Conservation (phyloP, 2,888 invertebrate genomes). For the Metopia argyrocephala region DNA sequence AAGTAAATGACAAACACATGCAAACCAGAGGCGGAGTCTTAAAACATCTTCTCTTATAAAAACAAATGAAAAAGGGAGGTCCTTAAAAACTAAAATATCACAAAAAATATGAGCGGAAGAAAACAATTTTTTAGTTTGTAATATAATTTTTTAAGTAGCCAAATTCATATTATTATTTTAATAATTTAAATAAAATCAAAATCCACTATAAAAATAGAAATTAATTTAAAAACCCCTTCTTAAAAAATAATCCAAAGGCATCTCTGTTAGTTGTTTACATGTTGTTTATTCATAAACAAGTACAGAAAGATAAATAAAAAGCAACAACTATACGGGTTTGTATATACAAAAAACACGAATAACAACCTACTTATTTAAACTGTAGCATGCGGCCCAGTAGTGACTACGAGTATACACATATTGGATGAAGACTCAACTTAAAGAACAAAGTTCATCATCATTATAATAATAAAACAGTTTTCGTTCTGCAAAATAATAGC, state of each 20-base stretch:
- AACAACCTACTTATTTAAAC: constrained; percentile 66
- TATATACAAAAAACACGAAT: constrained; percentile 32
- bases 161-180: neutral
- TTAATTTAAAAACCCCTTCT: constrained; percentile 39
- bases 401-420: constrained; percentile 29
- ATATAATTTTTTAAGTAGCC: neutral
- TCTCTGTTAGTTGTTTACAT: constrained; percentile 76
- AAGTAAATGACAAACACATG: constrained; percentile 57
- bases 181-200: too few relatives aligned
- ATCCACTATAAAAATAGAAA: too few relatives aligned
- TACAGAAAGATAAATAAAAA: constrained; percentile 59
- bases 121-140: neutral
- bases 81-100: constrained; percentile 14
- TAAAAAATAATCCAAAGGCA: constrained; percentile 62
- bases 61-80: constrained; percentile 63
- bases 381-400: constrained; percentile 66
- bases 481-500: constrained; percentile 67
- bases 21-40: constrained; percentile 74
- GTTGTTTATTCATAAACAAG: constrained; percentile 73
- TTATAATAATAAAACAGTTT: constrained; percentile 55
- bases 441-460: constrained; percentile 52
- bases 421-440: constrained; percentile 27
- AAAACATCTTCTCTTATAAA: constrained; percentile 31
- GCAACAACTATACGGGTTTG: constrained; percentile 63
- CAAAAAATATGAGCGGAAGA: neutral